Evolutionary conservation across 2,113 vertebrate genomes (phyloP).

Genomic region (Thermophis baileyi): DNA sequence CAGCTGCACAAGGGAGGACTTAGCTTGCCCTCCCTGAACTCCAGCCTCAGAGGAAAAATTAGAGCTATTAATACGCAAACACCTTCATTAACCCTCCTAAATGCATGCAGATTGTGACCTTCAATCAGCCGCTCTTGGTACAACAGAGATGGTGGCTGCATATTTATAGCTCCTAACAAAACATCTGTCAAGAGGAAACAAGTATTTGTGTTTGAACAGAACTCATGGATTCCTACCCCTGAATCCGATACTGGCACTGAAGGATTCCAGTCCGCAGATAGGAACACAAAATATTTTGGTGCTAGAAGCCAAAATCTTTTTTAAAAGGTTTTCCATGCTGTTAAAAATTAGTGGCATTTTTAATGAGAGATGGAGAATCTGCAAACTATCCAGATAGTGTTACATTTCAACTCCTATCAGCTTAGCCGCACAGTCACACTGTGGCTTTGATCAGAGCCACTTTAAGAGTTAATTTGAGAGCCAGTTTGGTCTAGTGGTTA

Average conservation of each 20-base stretch:
- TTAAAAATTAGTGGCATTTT: neutral
- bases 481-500: neutral
- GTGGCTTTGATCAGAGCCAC: neutral
- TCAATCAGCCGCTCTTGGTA: neutral
- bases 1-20: neutral
- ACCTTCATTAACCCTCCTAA: conserved; percentile 21
- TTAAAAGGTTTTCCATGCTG: neutral
- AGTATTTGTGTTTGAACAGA: neutral
- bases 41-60: neutral
- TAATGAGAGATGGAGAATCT: neutral
- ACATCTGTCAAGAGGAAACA: neutral
- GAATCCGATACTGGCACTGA: neutral
- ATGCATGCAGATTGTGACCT: conserved; percentile 17
- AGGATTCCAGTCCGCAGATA: neutral
- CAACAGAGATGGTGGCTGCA: neutral
- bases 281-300: neutral
- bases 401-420: neutral
- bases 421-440: neutral
- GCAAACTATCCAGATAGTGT: neutral
- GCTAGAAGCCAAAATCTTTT: neutral
- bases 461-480: neutral
- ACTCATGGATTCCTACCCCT: neutral
- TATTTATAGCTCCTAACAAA: neutral
- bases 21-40: neutral
- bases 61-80: neutral